Evolutionary conservation across 2,797 vertebrate species (phyloP).

Genomic region (Mallotus villosus): DNA sequence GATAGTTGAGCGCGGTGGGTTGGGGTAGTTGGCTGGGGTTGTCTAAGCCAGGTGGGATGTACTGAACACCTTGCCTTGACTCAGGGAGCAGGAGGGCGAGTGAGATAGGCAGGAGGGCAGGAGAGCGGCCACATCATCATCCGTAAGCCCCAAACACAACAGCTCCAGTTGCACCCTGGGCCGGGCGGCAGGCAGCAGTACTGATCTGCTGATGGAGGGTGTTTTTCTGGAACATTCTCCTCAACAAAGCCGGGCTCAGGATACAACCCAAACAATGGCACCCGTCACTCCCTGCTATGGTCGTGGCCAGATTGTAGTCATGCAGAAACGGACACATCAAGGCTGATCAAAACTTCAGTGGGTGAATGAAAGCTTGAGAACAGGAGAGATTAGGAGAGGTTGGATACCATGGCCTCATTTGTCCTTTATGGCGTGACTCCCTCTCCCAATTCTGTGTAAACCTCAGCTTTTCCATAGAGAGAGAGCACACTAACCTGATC

Average conservation of each 20-base stretch:
- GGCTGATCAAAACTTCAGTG: background rate
- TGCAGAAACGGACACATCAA: constrained; percentile 1
- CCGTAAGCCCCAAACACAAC: constrained; percentile 40
- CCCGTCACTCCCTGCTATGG: background rate
- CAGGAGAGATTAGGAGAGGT: background rate
- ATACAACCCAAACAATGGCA: background rate
- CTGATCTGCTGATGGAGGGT: constrained; percentile 52
- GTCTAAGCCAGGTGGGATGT: background rate
- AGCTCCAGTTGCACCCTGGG: constrained; percentile 25
- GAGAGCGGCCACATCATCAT: background rate
- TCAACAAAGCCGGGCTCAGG: constrained; percentile 22
- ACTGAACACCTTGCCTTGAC: background rate
- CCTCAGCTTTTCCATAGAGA: background rate
- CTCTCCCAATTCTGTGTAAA: background rate
- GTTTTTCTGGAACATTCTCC: constrained; percentile 44
- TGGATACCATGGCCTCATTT: background rate
- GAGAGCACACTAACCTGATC: background rate
- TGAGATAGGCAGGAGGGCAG: background rate
- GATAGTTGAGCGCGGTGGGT: too few relatives aligned
- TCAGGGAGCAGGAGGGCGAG: background rate
- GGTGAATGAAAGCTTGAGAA: background rate
- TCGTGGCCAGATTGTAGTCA: background rate
- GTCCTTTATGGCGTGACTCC: too few relatives aligned
- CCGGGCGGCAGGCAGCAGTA: constrained; percentile 1
- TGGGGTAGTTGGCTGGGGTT: background rate